Evolutionary conservation across 1,140 invertebrate species (phyloP).

Genomic region (Spodoptera frugiperda): DNA sequence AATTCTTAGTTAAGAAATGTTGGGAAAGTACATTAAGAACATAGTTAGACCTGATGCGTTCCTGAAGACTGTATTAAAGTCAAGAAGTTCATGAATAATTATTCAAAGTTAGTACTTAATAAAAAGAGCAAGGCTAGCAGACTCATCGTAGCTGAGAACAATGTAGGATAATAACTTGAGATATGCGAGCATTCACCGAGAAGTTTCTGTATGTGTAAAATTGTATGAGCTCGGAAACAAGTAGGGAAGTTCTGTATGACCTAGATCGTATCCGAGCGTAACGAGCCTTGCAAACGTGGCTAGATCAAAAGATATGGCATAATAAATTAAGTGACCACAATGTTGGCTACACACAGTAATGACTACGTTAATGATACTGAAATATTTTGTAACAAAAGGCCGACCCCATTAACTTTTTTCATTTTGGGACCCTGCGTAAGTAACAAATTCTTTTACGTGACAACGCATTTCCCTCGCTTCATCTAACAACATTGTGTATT

Average conservation of each 20-base stretch:
- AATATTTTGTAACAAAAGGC: slow-evolving; percentile 26
- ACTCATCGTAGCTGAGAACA: slow-evolving; percentile 11
- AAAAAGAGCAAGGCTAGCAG: neutral
- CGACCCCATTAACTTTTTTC: slow-evolving; percentile 14
- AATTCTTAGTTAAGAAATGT: neutral
- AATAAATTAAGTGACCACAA: slow-evolving; percentile 32
- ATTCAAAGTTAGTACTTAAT: slow-evolving; percentile 17
- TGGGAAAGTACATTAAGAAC: slow-evolving; percentile 1
- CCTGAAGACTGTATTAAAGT: slow-evolving; percentile 10
- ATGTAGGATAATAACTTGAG: slow-evolving; percentile 21
- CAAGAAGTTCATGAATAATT: slow-evolving; percentile 29
- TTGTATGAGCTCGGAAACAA: slow-evolving; percentile 21
- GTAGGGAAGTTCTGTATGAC: slow-evolving; percentile 16
- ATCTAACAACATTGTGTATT: slow-evolving; percentile 20
- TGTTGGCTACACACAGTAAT: slow-evolving; percentile 16
- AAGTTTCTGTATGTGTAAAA: slow-evolving; percentile 39
- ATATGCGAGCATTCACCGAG: slow-evolving; percentile 12
- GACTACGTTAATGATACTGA: slow-evolving; percentile 9
- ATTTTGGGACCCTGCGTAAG: slow-evolving; percentile 15
- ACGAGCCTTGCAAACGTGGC: slow-evolving; percentile 22
- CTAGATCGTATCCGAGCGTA: slow-evolving; percentile 19
- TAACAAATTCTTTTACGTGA: slow-evolving; percentile 34
- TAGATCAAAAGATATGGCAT: slow-evolving; percentile 26
- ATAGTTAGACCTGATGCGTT: slow-evolving; percentile 9
- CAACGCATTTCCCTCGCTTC: slow-evolving; percentile 17